phyloP scores from a whole-genome alignment of 2,113 vertebrate genomes.

The Chauna torquata region DNA sequence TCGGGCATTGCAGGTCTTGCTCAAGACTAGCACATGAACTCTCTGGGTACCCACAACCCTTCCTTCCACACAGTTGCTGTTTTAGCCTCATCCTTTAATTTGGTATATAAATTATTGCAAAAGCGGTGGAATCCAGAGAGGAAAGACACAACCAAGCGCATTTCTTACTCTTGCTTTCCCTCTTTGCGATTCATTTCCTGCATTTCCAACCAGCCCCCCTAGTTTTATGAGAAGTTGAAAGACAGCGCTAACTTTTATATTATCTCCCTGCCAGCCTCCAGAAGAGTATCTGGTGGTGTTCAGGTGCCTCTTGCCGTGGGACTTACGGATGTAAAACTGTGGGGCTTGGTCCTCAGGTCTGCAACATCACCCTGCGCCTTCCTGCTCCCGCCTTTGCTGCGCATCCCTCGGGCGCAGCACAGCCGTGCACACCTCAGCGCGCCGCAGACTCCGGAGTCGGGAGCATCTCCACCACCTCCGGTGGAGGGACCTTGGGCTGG shows the following conservation, averaged over 20 bases:
- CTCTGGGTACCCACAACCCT: not conserved
- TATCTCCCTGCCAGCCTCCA: not conserved
- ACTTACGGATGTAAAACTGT: not conserved
- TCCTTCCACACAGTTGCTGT: not conserved
- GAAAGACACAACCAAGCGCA: not conserved
- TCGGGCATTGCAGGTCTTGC: not conserved
- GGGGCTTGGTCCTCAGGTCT: fast-evolving
- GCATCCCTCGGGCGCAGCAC: fast-evolving
- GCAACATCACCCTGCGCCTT: not conserved
- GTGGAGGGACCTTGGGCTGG: not conserved
- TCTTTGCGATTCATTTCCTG: conserved; percentile 18
- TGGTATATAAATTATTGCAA: conserved; percentile 23
- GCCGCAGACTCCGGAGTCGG: fast-evolving
- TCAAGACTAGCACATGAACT: not conserved
- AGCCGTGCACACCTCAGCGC: not conserved
- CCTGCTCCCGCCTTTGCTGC: not conserved
- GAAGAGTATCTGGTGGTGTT: not conserved
- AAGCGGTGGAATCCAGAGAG: not conserved
- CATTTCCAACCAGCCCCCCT: not conserved
- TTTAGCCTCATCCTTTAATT: conserved; percentile 24
- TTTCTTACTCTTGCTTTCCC: conserved; percentile 5
- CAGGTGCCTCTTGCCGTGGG: not conserved
- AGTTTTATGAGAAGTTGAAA: conserved; percentile 17
- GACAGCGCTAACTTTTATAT: not conserved
- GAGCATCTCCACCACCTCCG: not conserved